A percentile compares a stretch with the other conserved stretches of the same genome.
Evolutionary conservation across 2,113 vertebrate genomes (phyloP).

Genomic region (Telmatochromis sp.): DNA sequence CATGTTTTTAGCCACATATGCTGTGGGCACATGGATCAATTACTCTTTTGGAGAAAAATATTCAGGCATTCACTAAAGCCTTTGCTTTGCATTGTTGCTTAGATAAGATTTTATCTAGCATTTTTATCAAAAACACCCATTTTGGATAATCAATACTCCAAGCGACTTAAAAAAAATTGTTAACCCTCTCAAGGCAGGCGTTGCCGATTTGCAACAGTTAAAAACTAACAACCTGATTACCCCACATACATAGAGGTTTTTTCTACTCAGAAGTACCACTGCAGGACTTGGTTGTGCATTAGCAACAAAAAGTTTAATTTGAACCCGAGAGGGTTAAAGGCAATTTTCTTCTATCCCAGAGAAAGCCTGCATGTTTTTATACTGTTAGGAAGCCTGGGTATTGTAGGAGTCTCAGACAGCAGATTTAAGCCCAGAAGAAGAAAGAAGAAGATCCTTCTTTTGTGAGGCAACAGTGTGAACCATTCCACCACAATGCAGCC

Average conservation of each 20-base stretch:
- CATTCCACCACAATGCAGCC: neutral
- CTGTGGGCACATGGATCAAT: neutral
- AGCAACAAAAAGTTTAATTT: too few species aligned
- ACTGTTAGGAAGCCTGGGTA: neutral
- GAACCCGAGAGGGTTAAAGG: neutral
- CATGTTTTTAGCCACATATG: neutral
- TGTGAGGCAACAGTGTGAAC: neutral
- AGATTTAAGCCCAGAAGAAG: neutral
- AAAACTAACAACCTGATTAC: too few species aligned
- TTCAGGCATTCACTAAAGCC: neutral
- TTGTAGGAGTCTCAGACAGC: neutral
- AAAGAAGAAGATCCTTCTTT: neutral
- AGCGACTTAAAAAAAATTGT: accelerated
- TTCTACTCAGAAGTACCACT: too few species aligned
- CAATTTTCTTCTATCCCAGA: neutral
- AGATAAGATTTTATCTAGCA: neutral
- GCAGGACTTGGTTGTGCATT: too few species aligned
- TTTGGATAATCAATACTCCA: neutral
- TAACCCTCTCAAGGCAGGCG: too few species aligned
- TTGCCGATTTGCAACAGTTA: too few species aligned
- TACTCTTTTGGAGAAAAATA: neutral
- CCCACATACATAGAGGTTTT: too few species aligned
- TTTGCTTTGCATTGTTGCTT: neutral
- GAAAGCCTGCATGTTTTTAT: neutral
- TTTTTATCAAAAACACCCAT: neutral